These are phyloP conservation scores for Meteorus cinctellus DNA, from an alignment of 2,888 invertebrate genomes.

Conservation along the genomic window DNA sequence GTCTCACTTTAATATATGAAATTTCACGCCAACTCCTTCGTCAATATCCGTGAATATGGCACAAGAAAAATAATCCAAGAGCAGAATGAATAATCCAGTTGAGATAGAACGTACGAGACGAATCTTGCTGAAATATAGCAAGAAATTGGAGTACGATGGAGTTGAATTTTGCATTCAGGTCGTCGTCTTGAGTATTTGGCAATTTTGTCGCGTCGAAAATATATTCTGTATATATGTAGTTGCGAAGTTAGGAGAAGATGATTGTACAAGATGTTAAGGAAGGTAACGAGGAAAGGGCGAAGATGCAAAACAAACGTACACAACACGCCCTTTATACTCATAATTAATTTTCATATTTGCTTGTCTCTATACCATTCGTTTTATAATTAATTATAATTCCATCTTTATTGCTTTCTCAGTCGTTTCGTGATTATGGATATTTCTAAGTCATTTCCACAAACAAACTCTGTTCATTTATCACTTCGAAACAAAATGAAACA, in stretches of 20 bases:
- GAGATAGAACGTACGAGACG: neutral
- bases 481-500: neutral
- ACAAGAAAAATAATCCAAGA: slow-evolving; percentile 11
- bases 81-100: neutral
- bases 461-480: neutral
- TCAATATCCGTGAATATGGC: slow-evolving; percentile 13
- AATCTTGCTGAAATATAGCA: slow-evolving; percentile 10
- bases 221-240: slow-evolving; percentile 3
- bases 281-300: neutral
- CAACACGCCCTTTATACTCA: neutral
- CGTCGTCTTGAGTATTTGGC: slow-evolving; percentile 17
- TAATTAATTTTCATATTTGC: neutral
- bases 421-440: neutral
- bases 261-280: neutral
- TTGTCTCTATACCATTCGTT: neutral
- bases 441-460: neutral
- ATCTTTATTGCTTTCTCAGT: neutral
- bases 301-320: slow-evolving; percentile 17
- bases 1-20: neutral
- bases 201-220: slow-evolving; percentile 23
- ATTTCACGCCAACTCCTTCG: slow-evolving; percentile 1
- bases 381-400: neutral
- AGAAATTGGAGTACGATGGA: slow-evolving; percentile 1
- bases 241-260: neutral
- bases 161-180: slow-evolving; percentile 21